These are phyloP conservation scores for Gallinago stenura DNA, from an alignment of 2,797 vertebrate genomes.

Conservation along the genomic window DNA sequence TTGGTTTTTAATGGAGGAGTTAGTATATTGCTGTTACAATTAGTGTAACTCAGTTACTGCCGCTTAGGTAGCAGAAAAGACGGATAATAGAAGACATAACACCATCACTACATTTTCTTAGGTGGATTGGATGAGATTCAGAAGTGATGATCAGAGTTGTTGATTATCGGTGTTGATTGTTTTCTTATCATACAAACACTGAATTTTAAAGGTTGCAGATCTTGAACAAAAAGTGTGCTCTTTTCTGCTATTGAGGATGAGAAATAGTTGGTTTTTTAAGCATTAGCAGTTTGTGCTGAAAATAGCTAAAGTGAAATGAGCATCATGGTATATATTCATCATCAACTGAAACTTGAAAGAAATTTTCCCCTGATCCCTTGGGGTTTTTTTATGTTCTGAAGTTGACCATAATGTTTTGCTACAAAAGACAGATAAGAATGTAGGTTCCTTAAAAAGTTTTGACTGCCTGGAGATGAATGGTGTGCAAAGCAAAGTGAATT, in stretches of 20 bases:
- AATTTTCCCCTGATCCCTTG: not conserved
- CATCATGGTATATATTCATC: not conserved
- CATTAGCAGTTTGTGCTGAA: not conserved
- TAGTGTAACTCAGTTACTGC: not conserved
- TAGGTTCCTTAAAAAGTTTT: not conserved
- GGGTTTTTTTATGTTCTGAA: not conserved
- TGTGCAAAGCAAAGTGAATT: not conserved
- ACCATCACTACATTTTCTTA: not conserved
- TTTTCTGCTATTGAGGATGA: not conserved
- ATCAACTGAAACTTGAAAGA: not conserved
- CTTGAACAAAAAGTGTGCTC: not conserved
- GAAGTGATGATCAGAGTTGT: not conserved
- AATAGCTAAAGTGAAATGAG: not conserved
- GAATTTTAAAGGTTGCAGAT: not conserved
- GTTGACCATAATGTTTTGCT: not conserved
- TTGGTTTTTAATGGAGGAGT: not conserved
- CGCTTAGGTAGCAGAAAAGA: not conserved
- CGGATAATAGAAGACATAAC: not conserved
- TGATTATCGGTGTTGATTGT: not conserved
- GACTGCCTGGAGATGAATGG: not conserved
- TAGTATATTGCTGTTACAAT: too few species aligned
- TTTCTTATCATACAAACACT: not conserved
- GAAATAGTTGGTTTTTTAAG: not conserved
- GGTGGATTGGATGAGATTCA: not conserved
- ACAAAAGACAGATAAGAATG: not conserved